Evolutionary conservation across 37 sponge, comb jelly and placozoan genomes (phyloP).

Genomic region (Petrosia ficiformis): DNA sequence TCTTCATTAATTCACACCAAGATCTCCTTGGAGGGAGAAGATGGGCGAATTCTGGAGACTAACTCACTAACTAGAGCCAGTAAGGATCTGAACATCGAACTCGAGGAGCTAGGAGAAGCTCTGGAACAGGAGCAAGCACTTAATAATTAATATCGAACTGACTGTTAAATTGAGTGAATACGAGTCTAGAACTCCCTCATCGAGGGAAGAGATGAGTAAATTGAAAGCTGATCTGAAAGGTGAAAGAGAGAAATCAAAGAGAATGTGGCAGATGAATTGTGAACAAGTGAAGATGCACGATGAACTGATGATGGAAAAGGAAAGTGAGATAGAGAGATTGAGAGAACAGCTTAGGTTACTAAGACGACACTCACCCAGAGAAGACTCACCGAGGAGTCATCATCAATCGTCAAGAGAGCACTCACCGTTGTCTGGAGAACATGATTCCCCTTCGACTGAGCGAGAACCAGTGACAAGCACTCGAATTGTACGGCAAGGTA

Average conservation of each 20-base stretch:
- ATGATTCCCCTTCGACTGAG: no score
- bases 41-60: neutral
- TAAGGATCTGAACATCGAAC: no score
- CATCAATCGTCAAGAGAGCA: no score
- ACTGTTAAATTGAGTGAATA: neutral
- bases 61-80: neutral
- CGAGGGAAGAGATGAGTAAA: neutral
- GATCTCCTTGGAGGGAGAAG: neutral
- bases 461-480: no score
- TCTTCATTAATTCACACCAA: neutral
- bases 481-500: constrained; percentile 1
- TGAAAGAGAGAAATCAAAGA: neutral
- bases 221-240: neutral
- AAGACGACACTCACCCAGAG: no score
- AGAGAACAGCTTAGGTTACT: no score
- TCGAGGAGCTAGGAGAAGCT: no score
- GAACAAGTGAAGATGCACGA: neutral
- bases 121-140: no score
- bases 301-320: neutral
- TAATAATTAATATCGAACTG: neutral
- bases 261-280: neutral
- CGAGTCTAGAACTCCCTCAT: neutral
- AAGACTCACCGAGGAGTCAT: no score
- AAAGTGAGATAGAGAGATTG: no score
- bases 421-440: no score